Evolutionary conservation across 2,888 invertebrate genomes (phyloP), one percentile per base, ranked within the genome.

Genomic region (Rugalucina vietnamica): DNA sequence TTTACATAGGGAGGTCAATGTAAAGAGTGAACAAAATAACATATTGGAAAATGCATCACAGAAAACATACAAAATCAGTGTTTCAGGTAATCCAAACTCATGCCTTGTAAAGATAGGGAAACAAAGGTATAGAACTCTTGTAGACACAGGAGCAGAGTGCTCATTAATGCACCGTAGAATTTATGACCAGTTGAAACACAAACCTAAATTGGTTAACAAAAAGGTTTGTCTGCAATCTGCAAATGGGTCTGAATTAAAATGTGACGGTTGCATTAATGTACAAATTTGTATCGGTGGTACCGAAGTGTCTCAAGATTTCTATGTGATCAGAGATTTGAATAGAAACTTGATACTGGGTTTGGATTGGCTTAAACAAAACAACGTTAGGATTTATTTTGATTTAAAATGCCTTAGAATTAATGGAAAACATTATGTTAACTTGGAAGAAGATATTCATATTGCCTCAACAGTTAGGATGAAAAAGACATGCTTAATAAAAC

Each of bases 131-230:
- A 76, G 81, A 76, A 43, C 76, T 49, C 76, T 81, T 71, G 76
- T 81, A 21, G 76, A 81, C 70, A 82, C 82, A 14, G 78, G 82
- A n/a, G 69, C 82, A 34, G 74, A 82, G 39, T 49, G 78, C 43
- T 70, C 75, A 29, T 79, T 77, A 49, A 82, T 82, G 70, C 82
- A 82, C 49, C 77, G 78, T 34, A 29, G 82, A 24, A 65, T 78
- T n/a, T 82, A 79, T 79, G 57, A 78, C 5, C 57, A 27, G 43
- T 57, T 82, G 27, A 39, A 54, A 57, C 36, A 37, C 37, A 79
- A 54, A 57, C 78, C 69, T 10, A 82, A 54, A 70, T 71, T 79
- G 27, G 10, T n/a, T 12, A 39, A 43, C 21, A 78, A 29, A 27
- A 49, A 32, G 21, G 70, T 79, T 36, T 32, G 29, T 81, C 39